Conservation (phyloP, 2,113 vertebrate species). For the Tetrax tetrax region DNA sequence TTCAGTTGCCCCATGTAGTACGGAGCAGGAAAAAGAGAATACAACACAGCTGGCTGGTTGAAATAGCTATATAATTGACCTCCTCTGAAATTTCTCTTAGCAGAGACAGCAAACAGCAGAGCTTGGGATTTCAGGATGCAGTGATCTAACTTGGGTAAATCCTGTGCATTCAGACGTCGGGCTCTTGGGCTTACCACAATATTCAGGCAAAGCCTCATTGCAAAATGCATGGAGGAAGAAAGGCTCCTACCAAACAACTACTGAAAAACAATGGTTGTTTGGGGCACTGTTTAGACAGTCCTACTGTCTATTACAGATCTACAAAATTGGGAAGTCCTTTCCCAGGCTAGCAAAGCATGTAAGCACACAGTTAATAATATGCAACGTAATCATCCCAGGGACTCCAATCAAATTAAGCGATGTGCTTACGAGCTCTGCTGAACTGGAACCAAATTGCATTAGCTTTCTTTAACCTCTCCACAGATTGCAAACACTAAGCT, state of each 20-base stretch:
- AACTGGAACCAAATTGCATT: neutral
- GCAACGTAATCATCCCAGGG: neutral
- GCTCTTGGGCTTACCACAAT: neutral
- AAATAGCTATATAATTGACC: neutral
- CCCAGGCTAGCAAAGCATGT: neutral
- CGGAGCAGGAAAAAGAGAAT: neutral
- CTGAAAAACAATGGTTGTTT: neutral
- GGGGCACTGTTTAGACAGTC: neutral
- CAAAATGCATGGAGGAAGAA: neutral
- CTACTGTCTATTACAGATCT: neutral
- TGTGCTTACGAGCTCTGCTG: conserved; percentile 30
- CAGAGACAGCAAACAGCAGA: neutral
- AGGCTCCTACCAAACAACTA: neutral
- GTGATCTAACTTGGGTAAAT: neutral
- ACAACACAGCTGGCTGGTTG: neutral
- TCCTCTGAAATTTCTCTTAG: neutral
- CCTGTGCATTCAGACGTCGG: neutral
- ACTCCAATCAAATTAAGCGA: conserved; percentile 16
- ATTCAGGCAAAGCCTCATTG: neutral
- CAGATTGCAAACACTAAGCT: conserved; percentile 2
- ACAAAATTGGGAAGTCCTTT: neutral
- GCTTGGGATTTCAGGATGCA: neutral
- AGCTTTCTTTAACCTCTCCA: conserved; percentile 22
- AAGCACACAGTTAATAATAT: neutral
- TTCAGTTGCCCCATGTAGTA: neutral